Conservation (phyloP, 2,113 vertebrate genomes). For the Ammodytes marinus region DNA sequence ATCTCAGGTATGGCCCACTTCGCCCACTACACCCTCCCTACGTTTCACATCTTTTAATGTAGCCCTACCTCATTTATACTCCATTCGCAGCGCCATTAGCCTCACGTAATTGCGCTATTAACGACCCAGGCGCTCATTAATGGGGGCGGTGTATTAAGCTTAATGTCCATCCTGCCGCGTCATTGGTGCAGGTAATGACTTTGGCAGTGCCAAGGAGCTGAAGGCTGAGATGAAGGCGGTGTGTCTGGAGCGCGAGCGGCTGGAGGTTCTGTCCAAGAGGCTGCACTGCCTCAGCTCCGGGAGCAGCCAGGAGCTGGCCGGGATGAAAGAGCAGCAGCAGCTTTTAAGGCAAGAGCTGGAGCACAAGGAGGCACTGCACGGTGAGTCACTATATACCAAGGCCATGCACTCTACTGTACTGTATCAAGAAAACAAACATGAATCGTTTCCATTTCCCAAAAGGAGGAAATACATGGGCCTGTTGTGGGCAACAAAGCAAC, state of each 20-base stretch:
- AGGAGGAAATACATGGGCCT: neutral
- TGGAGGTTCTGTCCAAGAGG: constrained; percentile 87
- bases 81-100: constrained; percentile 47
- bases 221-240: constrained; percentile 88
- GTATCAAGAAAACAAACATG: constrained; percentile 1
- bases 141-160: constrained; percentile 29
- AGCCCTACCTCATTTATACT: constrained; percentile 52
- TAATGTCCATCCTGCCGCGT: constrained; percentile 55
- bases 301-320: constrained; percentile 83
- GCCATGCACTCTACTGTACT: neutral
- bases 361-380: constrained; percentile 80
- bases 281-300: constrained; percentile 84
- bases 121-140: constrained; percentile 65
- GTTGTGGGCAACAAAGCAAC: neutral
- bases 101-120: constrained; percentile 61
- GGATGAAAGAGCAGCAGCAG: constrained; percentile 85
- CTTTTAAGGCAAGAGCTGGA: constrained; percentile 87
- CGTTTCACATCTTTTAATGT: constrained; percentile 42
- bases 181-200: constrained; percentile 86
- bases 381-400: constrained; percentile 81
- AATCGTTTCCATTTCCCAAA: neutral
- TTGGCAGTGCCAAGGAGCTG: constrained; percentile 89
- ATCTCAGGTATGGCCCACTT: constrained; percentile 77
- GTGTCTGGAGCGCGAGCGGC: constrained; percentile 85
- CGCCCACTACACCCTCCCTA: constrained; percentile 16